Base-by-base conservation (phyloP, 2,113 vertebrate species). In the Nibea albiflora region DNA sequence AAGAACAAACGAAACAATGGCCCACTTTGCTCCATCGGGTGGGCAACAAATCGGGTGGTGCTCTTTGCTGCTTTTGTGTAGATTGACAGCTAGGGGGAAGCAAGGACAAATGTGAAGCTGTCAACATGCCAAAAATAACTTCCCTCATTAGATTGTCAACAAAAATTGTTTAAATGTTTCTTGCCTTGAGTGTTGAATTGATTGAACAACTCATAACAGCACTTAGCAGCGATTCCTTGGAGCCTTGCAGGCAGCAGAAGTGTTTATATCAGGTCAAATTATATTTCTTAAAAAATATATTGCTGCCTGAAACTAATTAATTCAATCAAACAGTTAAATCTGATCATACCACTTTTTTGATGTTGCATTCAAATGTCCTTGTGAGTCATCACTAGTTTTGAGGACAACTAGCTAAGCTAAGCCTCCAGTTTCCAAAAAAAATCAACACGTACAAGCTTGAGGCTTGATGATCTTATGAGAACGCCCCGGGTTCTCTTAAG, bases 381-480 rank as follows among this genome's bases (percentile, higher is more conserved):
- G 11, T 47, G 11, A 58, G 60, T 11, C 1, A 11, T 62, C 20
- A 52, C 17, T 73, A 16, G 19, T 11, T n/a, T 31, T 53, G 20
- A 50, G 11, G 44, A 73, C 12, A 11, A 15, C n/a, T n/a, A n/a
- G n/a, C n/a, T n/a, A n/a, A n/a, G n/a, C n/a, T n/a, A n/a, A 15
- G 20, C 39, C 11, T 47, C 39, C 26, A 63, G 10, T 63, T 4
- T 67, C 15, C 50, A 8, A 73, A 57, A 73, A 57, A 42, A 56
- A 50, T 49, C n/a, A 71, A 71, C 42, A 68, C 5, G 44, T 50
- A 5, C 24, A 35, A 46, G 47, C 26, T 15, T 24, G 7, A 15
- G 11, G 53, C 4, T n/a, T 68, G 17, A 64, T 68, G 22, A 62
- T 57, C 57, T 77, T 10, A n/a, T n/a, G n/a, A n/a, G n/a, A n/a